Base-by-base conservation (phyloP, 2,113 vertebrate species). In the Glaucomys volans region DNA sequence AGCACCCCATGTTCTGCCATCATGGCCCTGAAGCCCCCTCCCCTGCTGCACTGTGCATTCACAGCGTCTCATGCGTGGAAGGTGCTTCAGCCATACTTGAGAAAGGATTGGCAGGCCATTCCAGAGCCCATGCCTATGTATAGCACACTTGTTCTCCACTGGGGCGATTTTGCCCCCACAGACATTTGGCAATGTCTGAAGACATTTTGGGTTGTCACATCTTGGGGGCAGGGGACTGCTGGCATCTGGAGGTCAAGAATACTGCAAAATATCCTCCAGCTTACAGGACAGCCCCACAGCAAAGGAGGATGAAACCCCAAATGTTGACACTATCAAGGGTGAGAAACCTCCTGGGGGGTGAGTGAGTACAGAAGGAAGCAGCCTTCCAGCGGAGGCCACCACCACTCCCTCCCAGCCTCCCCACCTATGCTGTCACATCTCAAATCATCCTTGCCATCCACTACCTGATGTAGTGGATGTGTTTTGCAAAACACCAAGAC, bases 401-500 rank as follows among this genome's bases (percentile, higher is more conserved):
- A 24, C 1, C 44, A 2, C 2, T 30, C 47, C 37, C 17, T 47
- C 11, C 0, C 1, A 50, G 44, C 57, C 2, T 0, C 35, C 62
- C 54, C 5, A 8, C 28, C 72, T 37, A 69, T 14, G 6, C 14
- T 18, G 44, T 59, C 89, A 24, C 18, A 0, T 66, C 76, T 59
- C 71, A 40, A 1, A 50, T 57, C 72, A 22, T 14, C 35, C 7
- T 32, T 7, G 24, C 8, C n/a, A n/a, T n/a, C n/a, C n/a, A n/a
- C n/a, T n/a, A n/a, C n/a, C n/a, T n/a, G n/a, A n/a, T n/a, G n/a
- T n/a, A n/a, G n/a, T n/a, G 52, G 76, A 40, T 13, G 28, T 3
- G 5, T 66, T 66, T 37, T 44, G 16, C 24, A 80, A 93, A 37
- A 35, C 30, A 17, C 22, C 47, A 40, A 57, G n/a, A 20, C 66